A percentile compares a stretch with the other conserved stretches of the same genome.
Evolutionary conservation across 2,797 vertebrate genomes (phyloP).

Genomic region (Lateolabrax maculatus): DNA sequence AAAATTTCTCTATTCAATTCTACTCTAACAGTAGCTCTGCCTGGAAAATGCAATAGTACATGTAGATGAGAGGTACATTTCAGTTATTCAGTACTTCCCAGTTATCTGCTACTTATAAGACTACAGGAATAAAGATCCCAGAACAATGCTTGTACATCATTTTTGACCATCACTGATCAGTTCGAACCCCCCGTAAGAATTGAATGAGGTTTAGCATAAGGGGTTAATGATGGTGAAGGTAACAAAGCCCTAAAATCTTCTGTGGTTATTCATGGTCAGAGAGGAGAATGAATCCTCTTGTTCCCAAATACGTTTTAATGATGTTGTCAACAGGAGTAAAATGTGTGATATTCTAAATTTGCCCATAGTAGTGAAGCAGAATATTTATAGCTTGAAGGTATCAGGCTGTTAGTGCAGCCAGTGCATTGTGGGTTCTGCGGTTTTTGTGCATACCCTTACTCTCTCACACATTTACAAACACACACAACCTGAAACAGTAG

Average conservation of each 20-base stretch:
- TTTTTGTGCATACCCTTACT: slow-evolving; percentile 31
- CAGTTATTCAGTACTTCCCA: not conserved
- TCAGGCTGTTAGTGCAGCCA: not conserved
- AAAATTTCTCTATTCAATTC: too few species aligned
- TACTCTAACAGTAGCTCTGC: too few species aligned
- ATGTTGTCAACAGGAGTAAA: not conserved
- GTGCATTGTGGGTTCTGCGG: slow-evolving; percentile 46
- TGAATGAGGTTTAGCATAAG: not conserved
- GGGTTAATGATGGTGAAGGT: not conserved
- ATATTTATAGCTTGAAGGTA: slow-evolving; percentile 7
- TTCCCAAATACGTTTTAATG: not conserved
- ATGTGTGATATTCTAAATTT: not conserved
- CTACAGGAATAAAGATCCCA: not conserved
- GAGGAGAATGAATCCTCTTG: not conserved
- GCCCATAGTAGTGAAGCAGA: not conserved
- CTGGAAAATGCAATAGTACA: too few species aligned
- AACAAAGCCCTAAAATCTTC: not conserved
- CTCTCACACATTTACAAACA: slow-evolving; percentile 34
- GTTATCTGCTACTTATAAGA: not conserved
- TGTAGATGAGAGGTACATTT: not conserved
- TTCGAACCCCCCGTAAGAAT: not conserved
- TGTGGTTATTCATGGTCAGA: not conserved
- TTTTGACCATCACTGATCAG: not conserved
- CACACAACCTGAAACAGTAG: slow-evolving; percentile 62
- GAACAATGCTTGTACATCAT: not conserved